These are phyloP conservation scores for Aphidius colemani DNA, from an alignment of 2,888 invertebrate species.

Conservation along the genomic window DNA sequence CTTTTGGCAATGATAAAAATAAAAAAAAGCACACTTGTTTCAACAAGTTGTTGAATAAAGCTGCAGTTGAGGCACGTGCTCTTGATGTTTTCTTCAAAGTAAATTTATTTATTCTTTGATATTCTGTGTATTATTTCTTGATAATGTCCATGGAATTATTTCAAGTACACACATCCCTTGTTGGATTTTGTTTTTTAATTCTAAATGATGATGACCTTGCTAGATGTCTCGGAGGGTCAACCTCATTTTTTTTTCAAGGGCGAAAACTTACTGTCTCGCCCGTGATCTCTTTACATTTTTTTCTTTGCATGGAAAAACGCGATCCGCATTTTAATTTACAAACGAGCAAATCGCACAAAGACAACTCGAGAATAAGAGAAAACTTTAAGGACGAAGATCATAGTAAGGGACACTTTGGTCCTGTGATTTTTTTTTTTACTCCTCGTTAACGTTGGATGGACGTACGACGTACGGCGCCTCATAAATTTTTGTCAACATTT, in stretches of 20 bases:
- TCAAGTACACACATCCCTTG: neutral
- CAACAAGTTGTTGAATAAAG: slow-evolving; percentile 43
- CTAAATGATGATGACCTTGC: slow-evolving; percentile 49
- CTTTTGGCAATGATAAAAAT: slow-evolving; percentile 27
- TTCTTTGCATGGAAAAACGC: slow-evolving; percentile 27
- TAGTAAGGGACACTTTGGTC: neutral
- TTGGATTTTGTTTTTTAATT: neutral
- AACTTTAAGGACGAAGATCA: slow-evolving; percentile 5
- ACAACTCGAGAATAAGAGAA: slow-evolving; percentile 20
- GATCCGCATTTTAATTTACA: slow-evolving; percentile 35
- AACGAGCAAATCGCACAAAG: slow-evolving; percentile 17
- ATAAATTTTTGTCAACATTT: slow-evolving; percentile 16
- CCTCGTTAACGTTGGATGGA: slow-evolving; percentile 19
- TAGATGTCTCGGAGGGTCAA: slow-evolving; percentile 49
- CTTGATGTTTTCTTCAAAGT: slow-evolving; percentile 14
- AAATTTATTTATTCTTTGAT: neutral
- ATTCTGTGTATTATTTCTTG: neutral
- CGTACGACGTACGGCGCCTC: slow-evolving; percentile 17
- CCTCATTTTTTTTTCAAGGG: slow-evolving; percentile 49
- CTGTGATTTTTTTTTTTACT: slow-evolving; percentile 13
- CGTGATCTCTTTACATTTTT: slow-evolving; percentile 12
- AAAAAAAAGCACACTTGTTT: slow-evolving; percentile 18
- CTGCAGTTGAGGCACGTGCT: slow-evolving; percentile 31
- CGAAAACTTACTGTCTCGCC: slow-evolving; percentile 26
- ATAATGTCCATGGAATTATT: neutral